Evolutionary conservation across 1,140 invertebrate genomes (phyloP), one percentile per base, ranked within the genome.

Genomic region (Stegodyphus mimosarum): DNA sequence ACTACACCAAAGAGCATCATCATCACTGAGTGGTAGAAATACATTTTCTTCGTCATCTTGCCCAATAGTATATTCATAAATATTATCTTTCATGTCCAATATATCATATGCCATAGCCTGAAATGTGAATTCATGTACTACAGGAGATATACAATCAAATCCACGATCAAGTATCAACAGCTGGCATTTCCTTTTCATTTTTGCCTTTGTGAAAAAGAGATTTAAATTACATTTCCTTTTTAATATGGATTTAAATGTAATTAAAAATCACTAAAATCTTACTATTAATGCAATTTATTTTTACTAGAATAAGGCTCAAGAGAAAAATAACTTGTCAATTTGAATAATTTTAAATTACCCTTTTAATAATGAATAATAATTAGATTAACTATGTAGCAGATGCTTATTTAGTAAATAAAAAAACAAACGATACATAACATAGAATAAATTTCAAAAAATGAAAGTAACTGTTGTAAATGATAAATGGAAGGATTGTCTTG

Each of bases 61-160:
- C 52, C 64, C 11, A 60, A 48, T 64, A 17, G 53, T 15, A 72
- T 63, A 78, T 52, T 78, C 66, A 55, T 86, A 86, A 53, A 86
- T 71, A 49, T 86, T 55, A 10, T 78, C 83, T 5, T 70, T n/a
- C 7, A 86, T 71, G 18, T 86, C 60, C 66, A 86, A 53, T 15
- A 86, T 6, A 49, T 86, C 83, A 66, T 86, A 86, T 11, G 67
- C 74, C 75, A 78, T 86, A 5, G 83, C 83, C 51, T 86, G 83
- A 53, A 86, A 86, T 33, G 83, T 72, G 18, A 86, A 78, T 33
- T 86, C 83, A 48, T 86, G 83, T 13, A 86, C 11, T 5, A 86
- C 11, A 15, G 83, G 83, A 52, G 74, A 71, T 18, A 86, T 78
- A n/a, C 74, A 73, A 48, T 86, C 83, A 66, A 86, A 86, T 50